Evolutionary conservation across 2,888 invertebrate species (phyloP), one percentile per base, ranked within the genome.

Genomic region (Volucella inanis): DNA sequence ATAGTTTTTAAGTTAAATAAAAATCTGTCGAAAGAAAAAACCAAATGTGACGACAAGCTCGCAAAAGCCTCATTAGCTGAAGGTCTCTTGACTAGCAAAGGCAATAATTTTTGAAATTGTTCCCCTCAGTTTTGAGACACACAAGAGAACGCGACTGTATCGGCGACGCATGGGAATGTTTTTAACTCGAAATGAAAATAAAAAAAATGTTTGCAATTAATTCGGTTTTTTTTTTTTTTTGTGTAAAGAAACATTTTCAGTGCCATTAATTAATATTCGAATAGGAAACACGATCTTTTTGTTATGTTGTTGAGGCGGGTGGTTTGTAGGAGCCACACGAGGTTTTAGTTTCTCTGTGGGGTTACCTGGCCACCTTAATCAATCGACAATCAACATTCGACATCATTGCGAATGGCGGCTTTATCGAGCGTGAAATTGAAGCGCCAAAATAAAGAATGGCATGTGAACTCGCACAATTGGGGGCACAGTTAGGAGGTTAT

Each of bases 371-470:
- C 39, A n/a, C 38, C 14, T 14, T 31, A 39, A 41, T 43, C 43
- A 12, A 47, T 14, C 8, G n/a, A 12, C 12, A 41, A n/a, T 45
- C 18, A 8, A 3, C 65, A 39, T 39, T 52, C 45, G 61, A 67
- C 57, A 54, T 59, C 59, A 12, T 14, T 77, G 49, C 52, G 64
- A 55, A 76, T 61, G 61, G 61, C 65, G 75, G 75, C 65, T 84
- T 75, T 80, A 80, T 84, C 80, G 80, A 80, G 75, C 84, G 54
- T 80, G 75, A 84, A 84, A 84, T 80, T 76, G 80, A 84, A 84
- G 84, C 75, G 84, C 84, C 84, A 80, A 84, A 84, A 84, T 84
- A 84, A 84, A 70, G 67, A 80, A 71, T 78, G 62, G 70, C 70
- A 75, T 84, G 80, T 84, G 74, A 84, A 70, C 79, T 83, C 64